A percentile compares a stretch with the other conserved stretches of the same genome.
Evolutionary conservation across 2,797 vertebrate genomes (phyloP).

Genomic region (Lepus oiostolus): DNA sequence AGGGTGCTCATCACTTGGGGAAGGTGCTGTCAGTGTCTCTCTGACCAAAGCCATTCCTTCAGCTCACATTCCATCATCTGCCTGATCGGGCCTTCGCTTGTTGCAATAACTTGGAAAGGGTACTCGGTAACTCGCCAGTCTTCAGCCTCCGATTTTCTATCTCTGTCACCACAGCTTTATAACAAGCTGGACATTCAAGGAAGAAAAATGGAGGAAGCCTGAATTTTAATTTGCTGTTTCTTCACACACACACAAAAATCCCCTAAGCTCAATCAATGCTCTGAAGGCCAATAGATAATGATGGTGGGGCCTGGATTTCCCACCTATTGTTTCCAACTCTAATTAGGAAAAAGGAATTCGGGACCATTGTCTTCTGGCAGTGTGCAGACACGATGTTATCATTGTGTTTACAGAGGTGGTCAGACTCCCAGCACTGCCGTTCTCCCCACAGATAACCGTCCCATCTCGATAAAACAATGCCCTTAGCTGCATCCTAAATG

Average conservation of each 20-base stretch:
- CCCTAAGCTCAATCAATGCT: conserved; percentile 90
- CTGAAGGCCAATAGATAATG: conserved; percentile 90
- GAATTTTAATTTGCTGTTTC: conserved; percentile 75
- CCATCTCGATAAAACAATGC: conserved; percentile 79
- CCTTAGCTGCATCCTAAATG: background rate
- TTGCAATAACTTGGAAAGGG: conserved; percentile 3
- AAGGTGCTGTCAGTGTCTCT: background rate
- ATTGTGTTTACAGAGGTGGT: conserved; percentile 86
- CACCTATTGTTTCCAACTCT: conserved; percentile 87
- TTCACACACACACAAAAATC: conserved; percentile 67
- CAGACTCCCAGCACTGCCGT: conserved; percentile 84
- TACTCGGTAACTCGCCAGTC: background rate
- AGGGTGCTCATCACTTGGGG: background rate
- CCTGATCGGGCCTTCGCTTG: background rate
- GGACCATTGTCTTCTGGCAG: conserved; percentile 85
- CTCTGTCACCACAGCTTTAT: conserved; percentile 55
- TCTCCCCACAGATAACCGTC: conserved; percentile 76
- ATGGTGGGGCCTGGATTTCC: conserved; percentile 81
- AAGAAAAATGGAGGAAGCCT: conserved; percentile 62
- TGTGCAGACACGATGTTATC: conserved; percentile 84
- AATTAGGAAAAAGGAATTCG: conserved; percentile 85
- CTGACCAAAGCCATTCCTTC: background rate
- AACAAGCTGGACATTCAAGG: conserved; percentile 49
- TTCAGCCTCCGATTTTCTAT: conserved; percentile 25
- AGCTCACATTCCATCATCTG: background rate